These are phyloP conservation scores for Spongia lamella DNA, from an alignment of 37 sponge, comb jelly and placozoan genomes.

Conservation along the genomic window DNA sequence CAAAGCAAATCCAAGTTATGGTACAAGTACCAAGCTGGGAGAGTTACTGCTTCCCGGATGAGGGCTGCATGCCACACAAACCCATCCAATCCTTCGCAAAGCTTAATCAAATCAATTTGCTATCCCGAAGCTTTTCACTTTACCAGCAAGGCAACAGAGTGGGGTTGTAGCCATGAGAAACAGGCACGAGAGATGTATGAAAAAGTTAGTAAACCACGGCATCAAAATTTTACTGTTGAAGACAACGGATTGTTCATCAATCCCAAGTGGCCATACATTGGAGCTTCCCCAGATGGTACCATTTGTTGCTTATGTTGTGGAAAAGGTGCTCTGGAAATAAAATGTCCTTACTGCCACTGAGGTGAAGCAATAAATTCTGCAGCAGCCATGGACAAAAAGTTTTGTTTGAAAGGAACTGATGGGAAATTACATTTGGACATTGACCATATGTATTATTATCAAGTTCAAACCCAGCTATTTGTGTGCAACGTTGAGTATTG, in stretches of 20 bases:
- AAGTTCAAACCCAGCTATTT: constrained; percentile 45
- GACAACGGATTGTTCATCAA: constrained; percentile 32
- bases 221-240: not conserved
- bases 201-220: not conserved
- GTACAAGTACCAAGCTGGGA: constrained; percentile 57
- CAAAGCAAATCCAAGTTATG: constrained; percentile 47
- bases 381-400: too few relatives aligned
- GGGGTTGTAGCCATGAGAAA: too few relatives aligned
- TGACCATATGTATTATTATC: constrained; percentile 36
- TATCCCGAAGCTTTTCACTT: constrained; percentile 59
- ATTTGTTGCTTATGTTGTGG: constrained; percentile 56
- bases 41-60: constrained; percentile 62
- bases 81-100: constrained; percentile 36
- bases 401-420: not conserved
- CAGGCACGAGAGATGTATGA: not conserved
- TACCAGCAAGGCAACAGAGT: constrained; percentile 40
- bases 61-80: constrained; percentile 42
- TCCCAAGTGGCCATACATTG: constrained; percentile 44
- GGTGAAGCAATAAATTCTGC: not conserved
- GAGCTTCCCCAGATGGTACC: constrained; percentile 51
- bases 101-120: constrained; percentile 50
- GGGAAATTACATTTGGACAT: not conserved
- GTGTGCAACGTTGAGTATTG: constrained; percentile 40
- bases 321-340: constrained; percentile 40
- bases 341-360: constrained; percentile 10